Percentiles rank a stretch among this genome's conserved stretches.
Conservation (phyloP, 2,888 invertebrate genomes). For the Tenthredo notha region DNA sequence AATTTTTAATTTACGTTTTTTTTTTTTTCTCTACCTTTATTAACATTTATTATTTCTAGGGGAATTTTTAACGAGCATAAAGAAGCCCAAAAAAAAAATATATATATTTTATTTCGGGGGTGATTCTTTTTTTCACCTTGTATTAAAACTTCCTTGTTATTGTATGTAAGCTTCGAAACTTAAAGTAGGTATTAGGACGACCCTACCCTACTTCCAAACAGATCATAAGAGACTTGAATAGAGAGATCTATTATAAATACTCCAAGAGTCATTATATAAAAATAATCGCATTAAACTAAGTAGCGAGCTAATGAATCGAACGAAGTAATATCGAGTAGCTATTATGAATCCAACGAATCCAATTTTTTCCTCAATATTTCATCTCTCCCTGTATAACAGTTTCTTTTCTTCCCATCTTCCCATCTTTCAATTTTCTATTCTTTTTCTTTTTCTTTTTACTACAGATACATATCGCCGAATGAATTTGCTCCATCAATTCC, state of each 20-base stretch:
- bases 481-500: background rate
- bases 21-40: background rate
- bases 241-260: background rate
- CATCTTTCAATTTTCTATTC: background rate
- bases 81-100: background rate
- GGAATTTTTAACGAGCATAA: constrained; percentile 5
- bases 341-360: constrained; percentile 40
- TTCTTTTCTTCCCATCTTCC: background rate
- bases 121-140: constrained; percentile 6
- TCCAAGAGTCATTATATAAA: constrained; percentile 38
- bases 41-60: background rate
- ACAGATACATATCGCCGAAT: background rate
- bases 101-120: background rate
- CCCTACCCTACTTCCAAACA: constrained; percentile 2
- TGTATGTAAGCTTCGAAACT: constrained; percentile 48
- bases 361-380: background rate
- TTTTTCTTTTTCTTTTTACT: background rate
- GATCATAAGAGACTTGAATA: background rate
- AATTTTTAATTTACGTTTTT: background rate
- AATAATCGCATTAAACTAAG: constrained; percentile 55
- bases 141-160: constrained; percentile 48
- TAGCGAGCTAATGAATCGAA: constrained; percentile 52
- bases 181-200: constrained; percentile 53
- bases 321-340: constrained; percentile 8
- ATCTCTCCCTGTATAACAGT: background rate